Evolutionary conservation across 2,888 invertebrate genomes (phyloP).

Genomic region (Orthonevra nobilis): DNA sequence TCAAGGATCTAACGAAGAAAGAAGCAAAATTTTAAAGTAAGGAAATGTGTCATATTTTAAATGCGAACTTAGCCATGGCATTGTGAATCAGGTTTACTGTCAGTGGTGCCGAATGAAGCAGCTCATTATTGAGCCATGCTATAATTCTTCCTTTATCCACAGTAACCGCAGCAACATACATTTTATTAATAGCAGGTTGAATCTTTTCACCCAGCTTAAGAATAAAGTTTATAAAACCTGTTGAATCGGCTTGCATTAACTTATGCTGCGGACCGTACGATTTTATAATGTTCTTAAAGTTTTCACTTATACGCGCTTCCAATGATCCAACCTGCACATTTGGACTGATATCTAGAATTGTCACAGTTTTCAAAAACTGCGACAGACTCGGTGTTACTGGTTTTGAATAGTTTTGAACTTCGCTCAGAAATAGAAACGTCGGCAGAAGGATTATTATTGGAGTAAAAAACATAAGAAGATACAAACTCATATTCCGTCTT

Average conservation of each 20-base stretch:
- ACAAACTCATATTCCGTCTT: constrained; percentile 84
- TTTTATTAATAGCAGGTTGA: constrained; percentile 81
- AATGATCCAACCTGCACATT: constrained; percentile 11
- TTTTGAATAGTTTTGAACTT: constrained; percentile 81
- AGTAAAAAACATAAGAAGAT: constrained; percentile 85
- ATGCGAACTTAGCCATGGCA: constrained; percentile 82
- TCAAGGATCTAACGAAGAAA: constrained; percentile 63
- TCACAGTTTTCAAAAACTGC: constrained; percentile 74
- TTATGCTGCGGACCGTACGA: constrained; percentile 72
- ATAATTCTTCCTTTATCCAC: constrained; percentile 80
- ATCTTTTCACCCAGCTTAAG: constrained; percentile 73
- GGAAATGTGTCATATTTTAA: too few species aligned
- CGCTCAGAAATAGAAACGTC: too few species aligned
- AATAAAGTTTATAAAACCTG: constrained; percentile 73
- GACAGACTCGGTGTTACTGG: constrained; percentile 75
- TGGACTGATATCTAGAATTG: constrained; percentile 73
- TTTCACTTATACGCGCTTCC: constrained; percentile 60
- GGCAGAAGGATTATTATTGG: constrained; percentile 85
- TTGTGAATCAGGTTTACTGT: constrained; percentile 84
- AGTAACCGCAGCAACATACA: constrained; percentile 83
- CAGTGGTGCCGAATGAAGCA: constrained; percentile 87
- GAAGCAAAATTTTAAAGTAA: too few species aligned
- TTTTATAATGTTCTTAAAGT: constrained; percentile 72
- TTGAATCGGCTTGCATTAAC: constrained; percentile 44
- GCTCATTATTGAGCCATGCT: constrained; percentile 90